Conservation (phyloP, 2,888 invertebrate genomes). For the Chrysolina americana region DNA sequence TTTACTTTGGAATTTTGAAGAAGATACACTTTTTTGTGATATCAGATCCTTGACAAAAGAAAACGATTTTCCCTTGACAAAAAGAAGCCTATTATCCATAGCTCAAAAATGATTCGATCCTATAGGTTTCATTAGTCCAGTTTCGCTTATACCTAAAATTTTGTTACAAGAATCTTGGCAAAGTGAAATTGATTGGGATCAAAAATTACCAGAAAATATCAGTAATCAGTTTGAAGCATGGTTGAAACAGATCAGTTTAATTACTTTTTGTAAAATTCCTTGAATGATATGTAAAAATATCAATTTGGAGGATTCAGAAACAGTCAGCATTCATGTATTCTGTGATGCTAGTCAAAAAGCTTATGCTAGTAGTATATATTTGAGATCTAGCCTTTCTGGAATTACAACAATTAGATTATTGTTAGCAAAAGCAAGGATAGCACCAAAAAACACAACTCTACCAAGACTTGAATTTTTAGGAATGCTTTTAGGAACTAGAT, state of each 20-base stretch:
- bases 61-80: constrained; percentile 15
- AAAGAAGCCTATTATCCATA: constrained; percentile 6
- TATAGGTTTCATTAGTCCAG: too few species aligned
- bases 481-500: constrained; percentile 9
- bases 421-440: constrained; percentile 1
- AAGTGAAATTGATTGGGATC: constrained; percentile 15
- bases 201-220: constrained; percentile 21
- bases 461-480: constrained; percentile 15
- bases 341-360: constrained; percentile 2
- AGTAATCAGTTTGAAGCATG: constrained; percentile 1
- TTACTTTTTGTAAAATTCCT: constrained; percentile 7
- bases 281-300: background rate
- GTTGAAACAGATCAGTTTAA: constrained; percentile 17
- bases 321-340: background rate
- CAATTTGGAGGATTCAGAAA: constrained; percentile 19
- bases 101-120: constrained; percentile 13
- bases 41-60: background rate
- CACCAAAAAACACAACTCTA: constrained; percentile 19
- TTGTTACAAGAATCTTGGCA: background rate
- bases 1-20: constrained; percentile 25
- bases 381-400: background rate
- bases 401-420: background rate
- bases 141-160: background rate
- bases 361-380: background rate
- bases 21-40: constrained; percentile 24